A percentile compares a stretch with the other conserved stretches of the same genome.
These are phyloP conservation scores for Styela clava DNA, from an alignment of 23 tunicate genomes.

Conservation along the genomic window DNA sequence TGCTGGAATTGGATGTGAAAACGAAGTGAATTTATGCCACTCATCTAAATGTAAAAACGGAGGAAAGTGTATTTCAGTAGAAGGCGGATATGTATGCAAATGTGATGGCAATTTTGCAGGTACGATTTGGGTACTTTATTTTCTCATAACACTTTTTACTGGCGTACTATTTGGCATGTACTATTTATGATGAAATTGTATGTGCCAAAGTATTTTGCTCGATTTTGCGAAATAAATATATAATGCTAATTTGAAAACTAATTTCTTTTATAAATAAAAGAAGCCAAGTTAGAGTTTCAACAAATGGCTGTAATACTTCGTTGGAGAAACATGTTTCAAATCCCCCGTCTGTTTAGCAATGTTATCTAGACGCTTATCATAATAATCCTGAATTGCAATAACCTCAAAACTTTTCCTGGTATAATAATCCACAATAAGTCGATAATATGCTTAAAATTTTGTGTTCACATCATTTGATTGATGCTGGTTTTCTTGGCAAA, in stretches of 20 bases:
- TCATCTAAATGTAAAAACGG: constrained; percentile 60
- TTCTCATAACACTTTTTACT: not conserved
- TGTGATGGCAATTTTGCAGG: constrained; percentile 48
- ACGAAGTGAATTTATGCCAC: constrained; percentile 80
- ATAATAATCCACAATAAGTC: not conserved
- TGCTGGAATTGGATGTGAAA: constrained; percentile 71
- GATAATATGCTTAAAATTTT: not conserved
- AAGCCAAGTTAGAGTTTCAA: no score
- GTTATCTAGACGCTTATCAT: no score
- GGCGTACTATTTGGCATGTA: not conserved
- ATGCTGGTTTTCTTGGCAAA: not conserved
- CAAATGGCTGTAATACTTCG: no score
- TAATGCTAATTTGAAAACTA: no score
- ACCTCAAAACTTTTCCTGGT: no score
- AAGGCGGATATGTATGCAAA: constrained; percentile 67
- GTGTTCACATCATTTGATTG: not conserved
- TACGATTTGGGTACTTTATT: not conserved
- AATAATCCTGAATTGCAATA: no score
- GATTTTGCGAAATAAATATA: no score
- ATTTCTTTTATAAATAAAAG: no score
- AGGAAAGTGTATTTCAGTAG: constrained; percentile 56
- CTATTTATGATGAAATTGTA: not conserved
- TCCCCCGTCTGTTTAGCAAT: no score
- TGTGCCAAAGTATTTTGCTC: not conserved
- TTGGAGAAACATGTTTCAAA: no score